Evolutionary conservation across 35 echinoderm and acorn worm species (phyloP).

Genomic region (Chiridota heheva): DNA sequence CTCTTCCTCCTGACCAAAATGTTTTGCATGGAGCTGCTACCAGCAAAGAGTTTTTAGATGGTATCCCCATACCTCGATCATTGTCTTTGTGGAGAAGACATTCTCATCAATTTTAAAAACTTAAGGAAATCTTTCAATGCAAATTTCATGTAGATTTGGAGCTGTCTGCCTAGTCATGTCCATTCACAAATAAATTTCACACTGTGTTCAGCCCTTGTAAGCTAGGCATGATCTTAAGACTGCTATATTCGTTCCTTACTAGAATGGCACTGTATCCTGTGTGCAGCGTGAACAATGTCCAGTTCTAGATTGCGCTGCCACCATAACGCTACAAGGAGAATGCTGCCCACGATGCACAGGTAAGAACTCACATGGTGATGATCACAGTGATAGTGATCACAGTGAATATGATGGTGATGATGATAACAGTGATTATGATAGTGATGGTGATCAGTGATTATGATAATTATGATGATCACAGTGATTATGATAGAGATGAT

Average conservation of each 20-base stretch:
- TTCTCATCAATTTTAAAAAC: too few relatives aligned
- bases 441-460: not conserved
- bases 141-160: too few relatives aligned
- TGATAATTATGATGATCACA: not conserved
- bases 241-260: not conserved
- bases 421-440: not conserved
- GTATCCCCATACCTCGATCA: too few relatives aligned
- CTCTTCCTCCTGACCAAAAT: too few relatives aligned
- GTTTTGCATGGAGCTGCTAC: too few relatives aligned
- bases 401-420: too few relatives aligned
- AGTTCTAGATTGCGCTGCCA: conserved; percentile 66
- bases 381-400: not conserved
- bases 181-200: not conserved
- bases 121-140: too few relatives aligned
- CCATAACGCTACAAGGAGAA: conserved; percentile 69
- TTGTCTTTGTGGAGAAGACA: too few relatives aligned
- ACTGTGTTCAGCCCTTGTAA: not conserved
- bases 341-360: conserved; percentile 92
- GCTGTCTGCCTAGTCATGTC: not conserved
- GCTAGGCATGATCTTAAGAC: too few relatives aligned
- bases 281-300: conserved; percentile 70
- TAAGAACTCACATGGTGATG: conserved; percentile 10
- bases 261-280: conserved; percentile 85
- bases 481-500: conserved; percentile 7
- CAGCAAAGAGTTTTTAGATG: too few relatives aligned